Evolutionary conservation across 2,113 vertebrate genomes (phyloP).

Genomic region (Echinops telfairi): DNA sequence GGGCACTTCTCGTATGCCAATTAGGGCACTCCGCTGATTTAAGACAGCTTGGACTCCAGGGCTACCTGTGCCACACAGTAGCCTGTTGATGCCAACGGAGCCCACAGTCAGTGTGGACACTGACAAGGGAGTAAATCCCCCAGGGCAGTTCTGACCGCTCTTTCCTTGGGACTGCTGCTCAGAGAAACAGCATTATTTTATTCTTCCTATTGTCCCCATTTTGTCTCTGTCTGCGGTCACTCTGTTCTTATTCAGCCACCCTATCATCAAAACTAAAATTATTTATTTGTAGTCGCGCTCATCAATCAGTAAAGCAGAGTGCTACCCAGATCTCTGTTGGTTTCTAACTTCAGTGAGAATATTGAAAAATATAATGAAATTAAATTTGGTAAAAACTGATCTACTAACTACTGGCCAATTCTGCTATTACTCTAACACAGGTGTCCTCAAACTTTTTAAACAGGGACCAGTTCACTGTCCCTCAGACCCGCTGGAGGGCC

Average conservation of each 20-base stretch:
- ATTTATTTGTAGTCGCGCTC: neutral
- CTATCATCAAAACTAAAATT: conserved; percentile 8
- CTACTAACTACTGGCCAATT: too few species aligned
- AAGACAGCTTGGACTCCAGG: neutral
- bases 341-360: neutral
- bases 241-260: neutral
- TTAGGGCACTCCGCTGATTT: neutral
- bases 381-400: neutral
- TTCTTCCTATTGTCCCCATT: neutral
- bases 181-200: neutral
- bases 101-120: neutral
- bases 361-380: neutral
- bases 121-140: neutral
- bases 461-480: too few species aligned
- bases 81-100: neutral
- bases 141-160: neutral
- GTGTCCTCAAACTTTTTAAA: too few species aligned
- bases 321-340: neutral
- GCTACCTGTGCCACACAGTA: neutral
- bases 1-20: neutral
- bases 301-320: neutral
- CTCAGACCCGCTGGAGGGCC: too few species aligned
- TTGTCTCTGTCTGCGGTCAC: neutral
- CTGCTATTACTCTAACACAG: neutral
- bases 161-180: neutral